Evolutionary conservation across 2,888 invertebrate species (phyloP).

Genomic region (Stramonita haemastoma): DNA sequence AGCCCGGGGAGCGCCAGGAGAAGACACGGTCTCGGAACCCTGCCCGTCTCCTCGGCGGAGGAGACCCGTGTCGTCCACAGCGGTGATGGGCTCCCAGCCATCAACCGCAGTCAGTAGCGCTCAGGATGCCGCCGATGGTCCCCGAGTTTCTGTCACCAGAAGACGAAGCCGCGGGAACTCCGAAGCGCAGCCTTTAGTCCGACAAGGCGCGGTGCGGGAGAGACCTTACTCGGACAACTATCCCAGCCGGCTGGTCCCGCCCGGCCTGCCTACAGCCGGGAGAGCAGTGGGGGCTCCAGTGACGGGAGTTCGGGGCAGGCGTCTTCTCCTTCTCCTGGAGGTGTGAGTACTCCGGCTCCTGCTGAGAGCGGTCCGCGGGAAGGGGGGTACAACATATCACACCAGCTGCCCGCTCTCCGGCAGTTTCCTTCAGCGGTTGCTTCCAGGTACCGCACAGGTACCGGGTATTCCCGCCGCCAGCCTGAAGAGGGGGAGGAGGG

Average conservation of each 20-base stretch:
- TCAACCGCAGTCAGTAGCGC: slow-evolving; percentile 55
- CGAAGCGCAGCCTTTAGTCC: not conserved
- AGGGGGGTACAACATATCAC: not conserved
- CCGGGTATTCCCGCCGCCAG: not conserved
- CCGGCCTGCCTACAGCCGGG: slow-evolving; percentile 56
- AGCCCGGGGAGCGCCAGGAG: not conserved
- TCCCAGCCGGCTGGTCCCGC: slow-evolving; percentile 67
- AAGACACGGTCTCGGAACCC: not conserved
- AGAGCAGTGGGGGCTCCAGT: slow-evolving; percentile 45
- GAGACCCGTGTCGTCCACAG: slow-evolving; percentile 25
- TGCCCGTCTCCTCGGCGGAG: not conserved
- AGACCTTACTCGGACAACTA: slow-evolving; percentile 65
- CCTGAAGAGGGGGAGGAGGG: not conserved
- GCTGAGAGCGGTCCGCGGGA: not conserved
- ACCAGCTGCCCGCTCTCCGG: no score
- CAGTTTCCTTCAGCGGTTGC: no score
- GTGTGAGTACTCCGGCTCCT: not conserved
- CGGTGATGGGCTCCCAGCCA: slow-evolving; percentile 43
- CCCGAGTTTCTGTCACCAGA: slow-evolving; percentile 48
- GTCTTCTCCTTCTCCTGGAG: slow-evolving; percentile 21
- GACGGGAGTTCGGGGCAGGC: slow-evolving; percentile 44
- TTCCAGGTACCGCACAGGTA: no score
- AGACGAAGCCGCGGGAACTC: not conserved
- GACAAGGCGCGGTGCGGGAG: slow-evolving; percentile 45
- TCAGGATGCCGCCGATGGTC: slow-evolving; percentile 59